Base-by-base conservation (phyloP, 2,888 invertebrate species). In the Nebria salina region DNA sequence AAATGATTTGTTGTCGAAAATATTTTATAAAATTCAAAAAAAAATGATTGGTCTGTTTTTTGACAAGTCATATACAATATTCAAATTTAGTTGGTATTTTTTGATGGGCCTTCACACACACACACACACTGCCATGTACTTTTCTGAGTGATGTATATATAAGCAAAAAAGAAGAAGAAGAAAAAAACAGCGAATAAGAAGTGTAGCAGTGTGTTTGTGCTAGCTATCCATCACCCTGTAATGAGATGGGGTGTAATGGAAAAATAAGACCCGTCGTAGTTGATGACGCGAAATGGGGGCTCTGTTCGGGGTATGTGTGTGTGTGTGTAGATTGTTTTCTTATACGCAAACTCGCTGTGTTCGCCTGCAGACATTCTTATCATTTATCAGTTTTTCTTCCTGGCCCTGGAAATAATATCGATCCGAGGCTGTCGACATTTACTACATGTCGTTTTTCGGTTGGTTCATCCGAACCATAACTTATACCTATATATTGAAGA, bases 381-480 rank as follows among this genome's bases (percentile, higher is more conserved):
- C 79, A 79, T 79, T 79, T 79, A 79, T 79, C 79, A 79, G 79
- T 79, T 79, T 43, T 79, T 79, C 79, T 79, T 79, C 79, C 66
- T 77, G 66, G 72, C 79, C 43, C 74, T 79, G 79, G 79, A 79
- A 79, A 74, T 74, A 74, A 73, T 79, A 79, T 79, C 79, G 79
- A 79, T 79, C 79, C 15, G 4, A n/a, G 43, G 7, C 43, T 43
- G 43, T 43, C 43, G 43, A 43, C 43, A 43, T 43, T 43, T 9
- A 43, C 43, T 43, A 43, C 43, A 43, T 43, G 43, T 43, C 43
- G 43, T 43, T 43, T 43, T 43, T 43, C 43, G 43, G 43, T 9
- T 43, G 43, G 43, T 9, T 43, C 43, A 43, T 9, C 9, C 43
- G 9, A 43, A 43, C 7, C 9, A 43, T 43, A 43, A 43, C 43